These are phyloP conservation scores for Hyposoter dolosus DNA, from an alignment of 2,888 invertebrate genomes.

Conservation along the genomic window DNA sequence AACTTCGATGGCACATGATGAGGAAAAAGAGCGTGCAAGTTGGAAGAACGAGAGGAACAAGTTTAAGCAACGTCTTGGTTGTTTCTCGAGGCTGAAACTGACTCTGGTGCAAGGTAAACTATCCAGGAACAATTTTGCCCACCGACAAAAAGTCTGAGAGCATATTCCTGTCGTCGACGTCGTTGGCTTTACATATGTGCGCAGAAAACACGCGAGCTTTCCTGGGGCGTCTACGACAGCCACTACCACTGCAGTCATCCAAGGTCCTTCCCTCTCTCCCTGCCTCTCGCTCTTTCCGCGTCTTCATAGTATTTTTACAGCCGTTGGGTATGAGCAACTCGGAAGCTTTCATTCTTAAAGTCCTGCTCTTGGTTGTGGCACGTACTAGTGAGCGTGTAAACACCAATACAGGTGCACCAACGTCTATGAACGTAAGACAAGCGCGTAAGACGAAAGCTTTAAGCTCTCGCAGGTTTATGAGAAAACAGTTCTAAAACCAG, in stretches of 20 bases:
- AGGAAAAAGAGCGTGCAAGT: slow-evolving; percentile 2
- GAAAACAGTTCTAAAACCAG: slow-evolving; percentile 70
- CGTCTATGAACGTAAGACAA: slow-evolving; percentile 15
- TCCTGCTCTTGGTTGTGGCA: slow-evolving; percentile 41
- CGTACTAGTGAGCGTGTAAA: slow-evolving; percentile 57
- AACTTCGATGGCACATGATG: slow-evolving; percentile 12
- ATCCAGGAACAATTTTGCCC: slow-evolving; percentile 66
- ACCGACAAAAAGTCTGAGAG: slow-evolving; percentile 75
- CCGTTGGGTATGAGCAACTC: slow-evolving; percentile 70
- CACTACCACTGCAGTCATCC: slow-evolving; percentile 17
- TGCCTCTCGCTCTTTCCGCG: no score
- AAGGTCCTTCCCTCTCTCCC: slow-evolving; percentile 24
- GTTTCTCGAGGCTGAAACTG: slow-evolving; percentile 41
- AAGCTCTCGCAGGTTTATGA: slow-evolving; percentile 74
- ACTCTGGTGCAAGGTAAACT: slow-evolving; percentile 56
- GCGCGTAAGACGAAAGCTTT: slow-evolving; percentile 63
- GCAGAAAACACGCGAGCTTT: slow-evolving; percentile 50
- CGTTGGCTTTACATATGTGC: slow-evolving; percentile 76
- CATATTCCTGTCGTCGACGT: slow-evolving; percentile 80
- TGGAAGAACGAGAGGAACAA: slow-evolving; percentile 1
- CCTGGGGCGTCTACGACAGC: slow-evolving; percentile 40
- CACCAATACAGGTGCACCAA: slow-evolving; percentile 50
- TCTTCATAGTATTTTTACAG: slow-evolving; percentile 76
- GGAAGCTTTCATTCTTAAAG: slow-evolving; percentile 62
- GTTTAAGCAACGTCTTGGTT: slow-evolving; percentile 47